These are phyloP conservation scores for Machaerirhynchus nigripectus DNA, from an alignment of 2,113 vertebrate genomes.

Conservation along the genomic window DNA sequence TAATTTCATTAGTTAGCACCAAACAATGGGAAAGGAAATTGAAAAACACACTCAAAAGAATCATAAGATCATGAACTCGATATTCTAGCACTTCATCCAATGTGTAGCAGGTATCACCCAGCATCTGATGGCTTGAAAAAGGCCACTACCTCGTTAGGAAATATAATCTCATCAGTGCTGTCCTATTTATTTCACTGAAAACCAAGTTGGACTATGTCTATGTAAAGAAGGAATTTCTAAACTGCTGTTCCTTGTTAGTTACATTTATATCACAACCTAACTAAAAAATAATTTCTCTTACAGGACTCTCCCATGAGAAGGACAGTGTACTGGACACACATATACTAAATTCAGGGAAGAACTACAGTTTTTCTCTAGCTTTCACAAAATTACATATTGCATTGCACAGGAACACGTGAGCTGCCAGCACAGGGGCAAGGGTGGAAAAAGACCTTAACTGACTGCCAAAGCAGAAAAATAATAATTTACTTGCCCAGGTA, in stretches of 20 bases:
- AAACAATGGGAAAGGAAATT: not conserved
- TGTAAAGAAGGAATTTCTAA: not conserved
- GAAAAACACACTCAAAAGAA: not conserved
- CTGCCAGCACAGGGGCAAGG: not conserved
- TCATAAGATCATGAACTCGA: not conserved
- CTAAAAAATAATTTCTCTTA: not conserved
- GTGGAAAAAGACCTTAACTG: not conserved
- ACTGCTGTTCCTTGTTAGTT: not conserved
- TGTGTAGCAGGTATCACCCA: not conserved
- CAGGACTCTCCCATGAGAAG: not conserved
- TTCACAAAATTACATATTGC: not conserved
- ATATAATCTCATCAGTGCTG: not conserved
- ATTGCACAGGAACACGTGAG: not conserved
- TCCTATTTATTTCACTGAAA: conserved; percentile 9
- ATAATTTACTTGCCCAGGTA: not conserved
- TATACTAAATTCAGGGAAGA: not conserved
- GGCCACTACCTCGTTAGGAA: not conserved
- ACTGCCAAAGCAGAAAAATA: not conserved
- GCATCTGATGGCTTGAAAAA: not conserved
- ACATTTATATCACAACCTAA: not conserved
- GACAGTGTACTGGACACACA: not conserved
- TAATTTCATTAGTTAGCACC: not conserved
- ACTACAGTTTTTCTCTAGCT: not conserved
- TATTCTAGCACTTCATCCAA: not conserved
- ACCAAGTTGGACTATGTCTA: not conserved